Evolutionary conservation across 1,140 invertebrate species (phyloP), one percentile per base, ranked within the genome.

Genomic region (Aphelenchoides besseyi): DNA sequence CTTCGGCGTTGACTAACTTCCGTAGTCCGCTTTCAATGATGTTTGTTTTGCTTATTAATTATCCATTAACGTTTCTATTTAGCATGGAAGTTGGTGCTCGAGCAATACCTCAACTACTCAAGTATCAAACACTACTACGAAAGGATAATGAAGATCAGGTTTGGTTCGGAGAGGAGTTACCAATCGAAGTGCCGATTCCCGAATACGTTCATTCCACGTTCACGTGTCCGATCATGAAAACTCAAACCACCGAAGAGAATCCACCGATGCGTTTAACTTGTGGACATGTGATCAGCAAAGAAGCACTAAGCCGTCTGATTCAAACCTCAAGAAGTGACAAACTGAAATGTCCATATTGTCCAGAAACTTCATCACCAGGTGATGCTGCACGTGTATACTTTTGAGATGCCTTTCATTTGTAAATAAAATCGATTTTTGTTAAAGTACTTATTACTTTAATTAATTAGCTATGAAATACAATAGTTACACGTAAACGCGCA

Each of bases 261-360:
- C 96, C 96, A 68, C 96, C 96, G 16, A 95, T 98, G 91, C 89
- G 93, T 75, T 87, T 99, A 36, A 90, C 92, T 0, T 99, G 96
- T 87, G 96, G 96, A 28, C 95, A 99, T 88, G 95, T 97, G 52
- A 98, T 98, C 74, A 97, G 95, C 1, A 89, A 92, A 75, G 95
- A 98, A 87, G 96, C 96, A 59, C 88, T 98, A 37, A 92, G 92
- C 84, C 98, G 97, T 88, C 88, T 98, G 67, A 91, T 92, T 64
- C 92, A 89, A 84, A 92, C 92, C 26, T 93, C 91, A 85, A 96
- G 97, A 92, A 95, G 88, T 82, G 85, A 69, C 74, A 69, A 70
- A 80, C 63, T 84, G 75, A 98, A 98, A 88, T 98, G 95, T 85
- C 95, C 95, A 0, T 98, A 98, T 85, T 98, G 95, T 82, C 95